Percentiles rank a stretch among this genome's conserved stretches.
phyloP scores from a whole-genome alignment of 1,140 invertebrate genomes.

The Melitaea cinxia region DNA sequence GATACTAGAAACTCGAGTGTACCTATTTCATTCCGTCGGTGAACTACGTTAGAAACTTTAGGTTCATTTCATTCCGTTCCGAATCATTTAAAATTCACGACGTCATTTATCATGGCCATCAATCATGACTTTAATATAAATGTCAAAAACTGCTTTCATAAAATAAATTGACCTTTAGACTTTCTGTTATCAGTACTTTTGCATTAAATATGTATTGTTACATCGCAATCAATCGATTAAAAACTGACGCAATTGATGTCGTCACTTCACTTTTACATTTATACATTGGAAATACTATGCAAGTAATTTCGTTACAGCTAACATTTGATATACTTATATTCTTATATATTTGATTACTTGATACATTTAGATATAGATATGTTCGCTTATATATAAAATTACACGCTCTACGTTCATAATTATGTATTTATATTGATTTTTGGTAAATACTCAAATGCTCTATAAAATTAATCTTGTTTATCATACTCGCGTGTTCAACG shows the following conservation, averaged over 20 bases:
- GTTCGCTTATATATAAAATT: no score
- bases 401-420: no score
- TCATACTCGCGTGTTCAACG: no score
- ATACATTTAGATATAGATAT: no score
- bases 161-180: conserved; percentile 7
- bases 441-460: no score
- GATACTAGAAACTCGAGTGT: conserved; percentile 16
- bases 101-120: not conserved
- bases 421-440: no score
- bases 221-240: conserved; percentile 5
- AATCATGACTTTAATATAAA: not conserved
- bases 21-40: not conserved
- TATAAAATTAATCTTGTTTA: no score
- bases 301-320: not conserved
- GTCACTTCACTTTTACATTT: not conserved
- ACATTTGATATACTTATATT: not conserved
- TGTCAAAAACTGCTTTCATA: no score
- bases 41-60: not conserved
- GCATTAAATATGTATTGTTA: conserved; percentile 6
- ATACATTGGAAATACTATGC: no score
- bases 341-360: no score
- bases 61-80: no score
- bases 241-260: not conserved
- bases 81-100: not conserved
- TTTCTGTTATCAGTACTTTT: conserved; percentile 7